Conservation (phyloP, 2,888 invertebrate species). For the Acronicta leporina region DNA sequence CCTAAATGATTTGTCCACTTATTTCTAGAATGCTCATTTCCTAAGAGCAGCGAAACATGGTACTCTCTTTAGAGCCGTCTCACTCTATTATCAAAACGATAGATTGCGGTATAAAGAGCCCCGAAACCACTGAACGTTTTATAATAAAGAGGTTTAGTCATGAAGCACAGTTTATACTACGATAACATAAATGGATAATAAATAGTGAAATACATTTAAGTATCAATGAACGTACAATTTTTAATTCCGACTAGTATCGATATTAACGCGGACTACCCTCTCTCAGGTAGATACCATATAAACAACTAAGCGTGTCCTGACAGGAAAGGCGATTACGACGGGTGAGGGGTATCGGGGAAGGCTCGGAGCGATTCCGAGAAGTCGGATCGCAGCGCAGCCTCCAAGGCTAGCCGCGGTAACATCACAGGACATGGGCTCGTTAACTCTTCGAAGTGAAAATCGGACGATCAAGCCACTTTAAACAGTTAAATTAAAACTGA, state of each 20-base stretch:
- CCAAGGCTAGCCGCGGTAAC: constrained; percentile 82
- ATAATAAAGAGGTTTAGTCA: too few species aligned
- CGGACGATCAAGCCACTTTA: constrained; percentile 62
- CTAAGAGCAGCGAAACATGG: too few species aligned
- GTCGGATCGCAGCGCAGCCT: constrained; percentile 74
- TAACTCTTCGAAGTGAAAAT: constrained; percentile 83
- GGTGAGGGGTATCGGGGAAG: constrained; percentile 61
- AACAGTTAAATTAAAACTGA: constrained; percentile 75
- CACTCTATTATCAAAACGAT: too few species aligned
- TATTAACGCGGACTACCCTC: constrained; percentile 43
- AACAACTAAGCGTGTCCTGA: constrained; percentile 66
- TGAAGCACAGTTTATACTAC: too few species aligned
- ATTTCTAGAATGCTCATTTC: too few species aligned
- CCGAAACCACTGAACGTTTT: too few species aligned
- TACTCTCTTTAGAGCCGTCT: too few species aligned
- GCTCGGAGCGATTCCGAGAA: constrained; percentile 81
- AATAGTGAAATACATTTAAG: too few species aligned
- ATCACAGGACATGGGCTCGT: constrained; percentile 81
- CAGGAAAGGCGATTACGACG: constrained; percentile 73
- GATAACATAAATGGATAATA: too few species aligned
- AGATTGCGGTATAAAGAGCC: too few species aligned
- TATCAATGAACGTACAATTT: too few species aligned
- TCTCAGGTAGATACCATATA: constrained; percentile 56
- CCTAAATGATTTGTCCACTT: too few species aligned
- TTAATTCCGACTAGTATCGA: constrained; percentile 51